Evolutionary conservation across 2,797 vertebrate genomes (phyloP).

Genomic region (Thalassophryne amazonica): DNA sequence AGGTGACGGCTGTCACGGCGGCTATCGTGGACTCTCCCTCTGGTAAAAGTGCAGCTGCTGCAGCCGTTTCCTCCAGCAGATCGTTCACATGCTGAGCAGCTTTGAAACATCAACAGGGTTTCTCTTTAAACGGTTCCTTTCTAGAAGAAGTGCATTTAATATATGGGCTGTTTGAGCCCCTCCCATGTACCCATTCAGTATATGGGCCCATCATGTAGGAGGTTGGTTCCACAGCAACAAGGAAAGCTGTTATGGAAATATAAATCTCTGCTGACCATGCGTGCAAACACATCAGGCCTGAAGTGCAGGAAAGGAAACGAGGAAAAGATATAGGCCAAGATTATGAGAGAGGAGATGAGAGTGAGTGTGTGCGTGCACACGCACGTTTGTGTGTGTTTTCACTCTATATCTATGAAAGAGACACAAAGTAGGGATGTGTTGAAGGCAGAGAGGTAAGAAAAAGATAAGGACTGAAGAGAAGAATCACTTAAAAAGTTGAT

Average conservation of each 20-base stretch:
- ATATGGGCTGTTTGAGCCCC: constrained; percentile 22
- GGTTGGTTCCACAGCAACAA: constrained; percentile 56
- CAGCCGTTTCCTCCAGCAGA: background rate
- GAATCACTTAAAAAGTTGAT: too few relatives aligned
- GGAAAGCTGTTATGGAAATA: constrained; percentile 45
- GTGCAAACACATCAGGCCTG: constrained; percentile 39
- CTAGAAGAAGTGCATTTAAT: constrained; percentile 22
- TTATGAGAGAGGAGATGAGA: constrained; percentile 24
- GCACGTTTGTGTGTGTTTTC: background rate
- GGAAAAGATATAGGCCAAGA: constrained; percentile 18
- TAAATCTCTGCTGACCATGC: constrained; percentile 6
- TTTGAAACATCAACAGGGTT: background rate
- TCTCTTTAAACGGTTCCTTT: background rate
- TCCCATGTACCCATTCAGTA: constrained; percentile 14
- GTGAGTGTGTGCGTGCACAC: background rate
- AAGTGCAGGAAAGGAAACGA: constrained; percentile 1
- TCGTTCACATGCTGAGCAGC: constrained; percentile 1
- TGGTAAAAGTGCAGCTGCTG: background rate
- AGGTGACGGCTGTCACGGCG: background rate
- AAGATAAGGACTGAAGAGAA: background rate
- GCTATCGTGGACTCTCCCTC: background rate
- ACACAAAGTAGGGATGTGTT: background rate
- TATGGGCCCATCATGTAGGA: constrained; percentile 26
- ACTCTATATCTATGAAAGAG: background rate
- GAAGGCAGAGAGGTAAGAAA: background rate